Evolutionary conservation across 2,797 vertebrate genomes (phyloP), one percentile per base, ranked within the genome.

Genomic region (Agapornis canus): DNA sequence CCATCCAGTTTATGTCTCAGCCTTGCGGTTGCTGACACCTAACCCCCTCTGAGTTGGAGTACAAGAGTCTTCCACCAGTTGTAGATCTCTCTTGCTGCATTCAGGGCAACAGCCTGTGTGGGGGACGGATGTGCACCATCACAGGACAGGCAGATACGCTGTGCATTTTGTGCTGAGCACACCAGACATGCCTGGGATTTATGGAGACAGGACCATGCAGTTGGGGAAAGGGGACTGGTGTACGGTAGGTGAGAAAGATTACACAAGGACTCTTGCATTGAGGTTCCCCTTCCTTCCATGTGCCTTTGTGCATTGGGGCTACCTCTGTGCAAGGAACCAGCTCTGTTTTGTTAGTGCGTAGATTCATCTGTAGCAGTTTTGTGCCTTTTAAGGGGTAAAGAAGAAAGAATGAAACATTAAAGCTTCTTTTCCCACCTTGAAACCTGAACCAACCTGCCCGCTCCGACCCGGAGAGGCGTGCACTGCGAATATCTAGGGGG

Each of bases 401-500:
- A 40, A 70, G 79, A 80, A 45, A 63, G 54, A 45, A 78, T 40
- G 61, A 76, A 90, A 72, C 37, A 71, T 65, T 56, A 65, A 81
- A 91, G 43, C 63, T 68, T 22, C 48, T 49, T 65, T 86, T 88
- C 54, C 49, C 52, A 72, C 65, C 82, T 68, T 26, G n/a, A 81
- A 78, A 59, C 76, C 61, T 88, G 72, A 86, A 29, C 32, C 23
- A 77, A 69, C 57, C 32, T 78, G 79, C 89, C 84, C 1, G 1
- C 61, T 45, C 22, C 0, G 0, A 80, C 8, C 3, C 0, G 0
- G 51, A 0, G 51, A 60, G 87, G 40, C 0, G 3, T 57, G 40
- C 39, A 7, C 12, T 23, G 0, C n/a, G 16, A 19, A 6, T 59
- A 37, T 54, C 45, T 23, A 25, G 57, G 25, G 61, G 66, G 52